Conservation (phyloP, 2,797 vertebrate genomes). For the Ceryle rudis region DNA sequence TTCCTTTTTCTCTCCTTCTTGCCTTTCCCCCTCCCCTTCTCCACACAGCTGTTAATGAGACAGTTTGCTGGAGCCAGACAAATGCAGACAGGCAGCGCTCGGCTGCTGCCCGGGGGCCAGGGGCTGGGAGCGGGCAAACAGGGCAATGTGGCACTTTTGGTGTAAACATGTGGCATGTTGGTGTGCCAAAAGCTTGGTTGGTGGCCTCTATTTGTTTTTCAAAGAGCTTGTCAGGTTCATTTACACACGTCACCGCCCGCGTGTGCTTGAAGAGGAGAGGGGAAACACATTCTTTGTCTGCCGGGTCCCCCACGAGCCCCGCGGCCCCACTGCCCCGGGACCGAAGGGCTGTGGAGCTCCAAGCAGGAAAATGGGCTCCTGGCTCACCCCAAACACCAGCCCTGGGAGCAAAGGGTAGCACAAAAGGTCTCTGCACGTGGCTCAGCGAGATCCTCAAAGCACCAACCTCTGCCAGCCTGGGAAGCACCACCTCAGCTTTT, state of each 20-base stretch:
- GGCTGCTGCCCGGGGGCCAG: constrained; percentile 29
- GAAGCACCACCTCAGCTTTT: background rate
- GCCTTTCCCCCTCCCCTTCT: background rate
- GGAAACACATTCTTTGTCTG: constrained; percentile 58
- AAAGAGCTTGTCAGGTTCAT: constrained; percentile 74
- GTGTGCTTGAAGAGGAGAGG: background rate
- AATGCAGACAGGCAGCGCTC: constrained; percentile 1
- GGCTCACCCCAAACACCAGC: accelerated
- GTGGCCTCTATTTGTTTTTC: constrained; percentile 75
- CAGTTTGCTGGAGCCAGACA: constrained; percentile 72
- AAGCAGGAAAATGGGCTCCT: accelerated
- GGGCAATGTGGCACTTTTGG: constrained; percentile 48
- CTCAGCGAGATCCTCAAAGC: background rate
- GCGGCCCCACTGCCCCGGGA: background rate
- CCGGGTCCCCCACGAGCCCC: background rate
- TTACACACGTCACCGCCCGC: constrained; percentile 57
- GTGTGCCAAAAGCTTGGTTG: constrained; percentile 70
- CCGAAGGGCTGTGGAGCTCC: background rate
- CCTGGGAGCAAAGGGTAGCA: background rate
- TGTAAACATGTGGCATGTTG: constrained; percentile 66
- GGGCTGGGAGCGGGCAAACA: background rate
- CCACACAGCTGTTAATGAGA: constrained; percentile 78
- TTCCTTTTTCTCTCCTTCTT: too few species aligned
- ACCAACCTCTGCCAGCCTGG: background rate
- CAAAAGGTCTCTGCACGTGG: background rate